phyloP scores from a whole-genome alignment of 2,888 invertebrate species.

The Drosophila helvetica region DNA sequence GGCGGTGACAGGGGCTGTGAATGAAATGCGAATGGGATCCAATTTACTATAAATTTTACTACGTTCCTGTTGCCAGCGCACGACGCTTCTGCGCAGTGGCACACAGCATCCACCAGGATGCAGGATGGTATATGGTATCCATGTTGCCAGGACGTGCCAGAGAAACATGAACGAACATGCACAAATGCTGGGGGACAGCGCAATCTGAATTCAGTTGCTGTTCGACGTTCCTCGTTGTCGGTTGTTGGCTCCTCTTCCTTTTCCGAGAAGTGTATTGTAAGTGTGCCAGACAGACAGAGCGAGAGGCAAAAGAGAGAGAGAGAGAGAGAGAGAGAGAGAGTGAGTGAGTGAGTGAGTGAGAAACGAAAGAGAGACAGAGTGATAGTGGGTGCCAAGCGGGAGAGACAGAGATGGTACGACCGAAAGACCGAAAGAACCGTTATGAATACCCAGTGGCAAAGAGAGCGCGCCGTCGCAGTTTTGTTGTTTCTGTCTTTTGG shows the following conservation, averaged over 20 bases:
- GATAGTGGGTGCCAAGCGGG: constrained; percentile 11
- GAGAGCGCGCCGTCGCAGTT: constrained; percentile 70
- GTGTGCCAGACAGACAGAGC: constrained; percentile 16
- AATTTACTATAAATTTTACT: constrained; percentile 70
- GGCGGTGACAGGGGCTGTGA: constrained; percentile 22
- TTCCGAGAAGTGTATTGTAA: constrained; percentile 22
- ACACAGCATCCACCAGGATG: constrained; percentile 60
- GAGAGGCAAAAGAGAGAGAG: neutral
- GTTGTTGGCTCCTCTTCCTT: constrained; percentile 71
- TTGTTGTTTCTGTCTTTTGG: constrained; percentile 44
- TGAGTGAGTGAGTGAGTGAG: constrained; percentile 10
- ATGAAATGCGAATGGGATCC: constrained; percentile 59
- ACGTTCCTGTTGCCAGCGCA: constrained; percentile 42
- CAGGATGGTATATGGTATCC: neutral
- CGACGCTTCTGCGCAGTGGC: constrained; percentile 60
- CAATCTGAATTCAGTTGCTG: constrained; percentile 81
- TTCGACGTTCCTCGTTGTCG: constrained; percentile 81
- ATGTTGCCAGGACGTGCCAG: neutral
- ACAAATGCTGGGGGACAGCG: constrained; percentile 57
- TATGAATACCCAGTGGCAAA: constrained; percentile 32
- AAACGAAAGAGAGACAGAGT: constrained; percentile 9
- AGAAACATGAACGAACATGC: constrained; percentile 8
- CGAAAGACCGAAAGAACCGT: constrained; percentile 33
- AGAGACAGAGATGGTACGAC: constrained; percentile 17
- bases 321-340: constrained; percentile 2